Evolutionary conservation across 92 coral and sea anemone species (phyloP), one percentile per base, ranked within the genome.

Genomic region (Diadumene lineata): DNA sequence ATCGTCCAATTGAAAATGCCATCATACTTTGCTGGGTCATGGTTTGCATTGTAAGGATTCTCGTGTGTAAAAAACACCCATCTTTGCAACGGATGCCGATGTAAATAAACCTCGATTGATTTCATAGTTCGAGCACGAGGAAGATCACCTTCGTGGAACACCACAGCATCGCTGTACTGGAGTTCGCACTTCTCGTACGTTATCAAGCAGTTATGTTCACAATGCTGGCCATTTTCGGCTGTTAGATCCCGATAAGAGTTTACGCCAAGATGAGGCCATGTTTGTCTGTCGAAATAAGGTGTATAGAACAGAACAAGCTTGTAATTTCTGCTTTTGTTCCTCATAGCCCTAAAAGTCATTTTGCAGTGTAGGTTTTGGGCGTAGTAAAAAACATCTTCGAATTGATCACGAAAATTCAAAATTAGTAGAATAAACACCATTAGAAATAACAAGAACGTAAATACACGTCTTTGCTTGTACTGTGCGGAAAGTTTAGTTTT

Each of bases 1-100:
- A 53, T 21, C 10, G 58, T 53, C 58, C 58, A 53, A 16, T 53
- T 53, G 58, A 53, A 53, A 53, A 53, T 53, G n/a, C 58, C 58
- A 23, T 53, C 19, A 16, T 13, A 53, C 24, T 2, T 15, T 9
- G 58, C 58, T 9, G 58, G 58, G 19, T 53, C 24, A 16, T 53
- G 58, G 7, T 38, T 38, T 9, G 24, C 58, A 53, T 53, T 53
- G 58, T 53, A 23, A 13, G 58, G 58, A 53, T 53, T 53, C 19
- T 53, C 58, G 19, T 53, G 58, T 13, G 58, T 53, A 23, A 13
- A 53, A 16, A 9, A 53, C 24, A 53, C 58, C 58, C 58, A 53
- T 53, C 58, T 53, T 21, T 53, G 58, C 58, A 13, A 23, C 19
- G 58, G 21, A 13, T 21, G 19, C 2, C 58, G 58, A 13, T 21